Percentiles rank a stretch among this genome's conserved stretches.
Evolutionary conservation across 2,113 vertebrate genomes (phyloP).

Genomic region (Amblyopsis rosae): DNA sequence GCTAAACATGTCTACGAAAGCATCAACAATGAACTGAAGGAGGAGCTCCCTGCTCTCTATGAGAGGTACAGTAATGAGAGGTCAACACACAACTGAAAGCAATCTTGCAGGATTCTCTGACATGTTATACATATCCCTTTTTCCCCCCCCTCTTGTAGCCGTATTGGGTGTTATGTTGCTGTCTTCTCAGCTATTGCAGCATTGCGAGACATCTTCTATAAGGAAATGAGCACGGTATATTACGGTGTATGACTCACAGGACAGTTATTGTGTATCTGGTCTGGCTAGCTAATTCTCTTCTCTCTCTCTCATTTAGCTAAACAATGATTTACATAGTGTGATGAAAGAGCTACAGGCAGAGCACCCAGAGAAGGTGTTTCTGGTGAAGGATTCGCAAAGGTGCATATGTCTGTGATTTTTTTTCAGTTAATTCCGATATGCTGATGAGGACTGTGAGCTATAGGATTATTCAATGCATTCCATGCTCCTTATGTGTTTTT

Average conservation of each 20-base stretch:
- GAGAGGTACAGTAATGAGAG: conserved; percentile 82
- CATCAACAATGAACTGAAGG: conserved; percentile 86
- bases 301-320: conserved; percentile 77
- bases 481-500: no score
- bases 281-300: neutral
- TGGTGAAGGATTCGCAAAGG: conserved; percentile 84
- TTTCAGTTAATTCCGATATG: neutral
- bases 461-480: neutral
- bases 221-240: conserved; percentile 88
- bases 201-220: conserved; percentile 87
- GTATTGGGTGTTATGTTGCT: conserved; percentile 88
- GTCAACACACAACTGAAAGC: neutral
- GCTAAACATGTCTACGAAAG: conserved; percentile 85
- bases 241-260: neutral
- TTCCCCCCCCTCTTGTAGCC: conserved; percentile 71
- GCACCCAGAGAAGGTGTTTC: conserved; percentile 88
- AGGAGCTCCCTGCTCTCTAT: conserved; percentile 85
- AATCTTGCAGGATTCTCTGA: neutral
- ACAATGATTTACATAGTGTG: conserved; percentile 84
- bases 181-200: conserved; percentile 90
- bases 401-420: conserved; percentile 38
- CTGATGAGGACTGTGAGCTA: no score
- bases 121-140: neutral
- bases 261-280: neutral
- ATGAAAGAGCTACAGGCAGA: conserved; percentile 89